Percentiles rank a stretch among this genome's conserved stretches.
phyloP scores from a whole-genome alignment of 2,113 vertebrate species.

The Xiphophorus couchianus region DNA sequence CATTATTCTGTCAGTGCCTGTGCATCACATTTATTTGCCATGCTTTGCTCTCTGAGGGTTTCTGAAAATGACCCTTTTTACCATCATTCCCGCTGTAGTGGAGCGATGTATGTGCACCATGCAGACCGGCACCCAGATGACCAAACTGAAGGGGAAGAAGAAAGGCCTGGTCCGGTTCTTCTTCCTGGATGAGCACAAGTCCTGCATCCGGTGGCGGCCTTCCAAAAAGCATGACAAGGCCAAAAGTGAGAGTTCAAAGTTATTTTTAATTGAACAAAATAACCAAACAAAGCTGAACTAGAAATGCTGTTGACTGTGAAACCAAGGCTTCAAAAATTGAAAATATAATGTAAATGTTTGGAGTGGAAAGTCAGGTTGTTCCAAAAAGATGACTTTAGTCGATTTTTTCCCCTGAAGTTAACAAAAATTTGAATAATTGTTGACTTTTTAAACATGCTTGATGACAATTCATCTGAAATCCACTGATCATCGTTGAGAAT shows the following conservation, averaged over 20 bases:
- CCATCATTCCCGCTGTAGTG: conserved; percentile 53
- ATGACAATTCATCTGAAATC: neutral
- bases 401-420: too few species aligned
- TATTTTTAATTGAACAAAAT: neutral
- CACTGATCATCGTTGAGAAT: neutral
- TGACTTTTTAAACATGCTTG: too few species aligned
- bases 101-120: conserved; percentile 86
- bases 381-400: too few species aligned
- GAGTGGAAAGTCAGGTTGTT: too few species aligned
- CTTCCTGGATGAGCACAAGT: conserved; percentile 93
- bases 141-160: conserved; percentile 92
- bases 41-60: neutral
- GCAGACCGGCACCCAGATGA: conserved; percentile 93
- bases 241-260: conserved; percentile 86
- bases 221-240: conserved; percentile 96
- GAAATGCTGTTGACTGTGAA: neutral
- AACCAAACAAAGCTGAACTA: neutral
- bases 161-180: conserved; percentile 91
- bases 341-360: too few species aligned
- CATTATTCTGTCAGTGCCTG: neutral
- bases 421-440: too few species aligned
- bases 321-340: neutral
- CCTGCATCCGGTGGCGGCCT: conserved; percentile 94
- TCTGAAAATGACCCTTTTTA: neutral
- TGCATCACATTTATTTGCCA: neutral